A percentile compares a stretch with the other conserved stretches of the same genome.
phyloP scores from a whole-genome alignment of 2,113 vertebrate genomes.

The Turnix velox region DNA sequence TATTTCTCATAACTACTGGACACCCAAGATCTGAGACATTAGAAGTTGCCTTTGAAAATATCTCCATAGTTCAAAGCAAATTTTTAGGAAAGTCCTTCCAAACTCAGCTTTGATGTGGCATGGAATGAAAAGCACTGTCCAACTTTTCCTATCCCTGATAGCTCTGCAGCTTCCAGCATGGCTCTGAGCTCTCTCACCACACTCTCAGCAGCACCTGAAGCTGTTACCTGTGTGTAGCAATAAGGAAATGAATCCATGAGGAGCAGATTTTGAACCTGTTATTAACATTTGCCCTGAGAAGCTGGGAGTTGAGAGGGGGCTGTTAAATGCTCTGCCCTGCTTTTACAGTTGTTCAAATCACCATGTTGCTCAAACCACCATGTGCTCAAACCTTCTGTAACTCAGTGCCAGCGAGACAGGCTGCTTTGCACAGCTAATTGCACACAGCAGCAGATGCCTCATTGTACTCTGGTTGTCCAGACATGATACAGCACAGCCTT shows the following conservation, averaged over 20 bases:
- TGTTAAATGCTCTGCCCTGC: background rate
- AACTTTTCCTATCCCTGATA: background rate
- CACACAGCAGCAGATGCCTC: slow-evolving; percentile 42
- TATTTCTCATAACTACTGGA: fast-evolving
- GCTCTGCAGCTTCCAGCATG: background rate
- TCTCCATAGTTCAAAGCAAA: background rate
- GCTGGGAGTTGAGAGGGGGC: background rate
- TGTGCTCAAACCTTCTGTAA: background rate
- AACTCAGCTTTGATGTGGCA: background rate
- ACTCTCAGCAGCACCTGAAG: background rate
- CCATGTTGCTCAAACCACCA: background rate
- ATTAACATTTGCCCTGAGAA: background rate
- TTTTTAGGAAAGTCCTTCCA: background rate
- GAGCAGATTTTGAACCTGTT: background rate
- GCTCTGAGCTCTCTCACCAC: background rate
- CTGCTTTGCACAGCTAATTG: background rate
- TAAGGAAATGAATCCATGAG: background rate
- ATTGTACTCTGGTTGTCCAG: slow-evolving; percentile 5
- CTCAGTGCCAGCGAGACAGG: background rate
- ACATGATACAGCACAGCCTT: slow-evolving; percentile 42
- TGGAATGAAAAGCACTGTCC: background rate
- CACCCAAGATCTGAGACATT: background rate
- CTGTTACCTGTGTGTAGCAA: background rate
- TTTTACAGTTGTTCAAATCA: background rate
- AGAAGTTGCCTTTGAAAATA: background rate